Conservation (phyloP, 2,888 invertebrate genomes). For the Thelaira solivaga region DNA sequence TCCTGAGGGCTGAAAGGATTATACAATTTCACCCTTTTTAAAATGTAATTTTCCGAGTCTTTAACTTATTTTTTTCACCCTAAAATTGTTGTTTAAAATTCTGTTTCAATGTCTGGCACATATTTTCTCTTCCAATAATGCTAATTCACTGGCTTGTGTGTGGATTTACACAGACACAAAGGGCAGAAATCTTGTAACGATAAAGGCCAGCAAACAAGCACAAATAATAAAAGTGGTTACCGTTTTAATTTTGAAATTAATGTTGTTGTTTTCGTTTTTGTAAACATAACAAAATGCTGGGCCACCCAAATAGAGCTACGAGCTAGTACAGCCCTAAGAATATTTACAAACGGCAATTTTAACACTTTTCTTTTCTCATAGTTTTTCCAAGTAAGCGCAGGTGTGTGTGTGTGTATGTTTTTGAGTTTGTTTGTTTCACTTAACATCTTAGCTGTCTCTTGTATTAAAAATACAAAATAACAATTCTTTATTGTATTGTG, state of each 20-base stretch:
- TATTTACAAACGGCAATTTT: conserved; percentile 28
- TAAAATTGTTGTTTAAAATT: conserved; percentile 1
- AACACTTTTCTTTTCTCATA: conserved; percentile 57
- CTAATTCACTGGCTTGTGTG: conserved; percentile 30
- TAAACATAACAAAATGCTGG: conserved; percentile 11
- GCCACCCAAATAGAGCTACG: too few species aligned
- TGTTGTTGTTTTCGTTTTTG: conserved; percentile 23
- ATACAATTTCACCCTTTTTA: conserved; percentile 27
- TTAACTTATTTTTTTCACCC: conserved; percentile 38
- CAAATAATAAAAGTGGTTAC: neutral
- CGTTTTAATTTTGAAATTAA: conserved; percentile 23
- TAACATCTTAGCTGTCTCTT: conserved; percentile 1
- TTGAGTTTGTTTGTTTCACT: conserved; percentile 1
- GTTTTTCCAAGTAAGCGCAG: too few species aligned
- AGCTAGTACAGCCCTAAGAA: too few species aligned
- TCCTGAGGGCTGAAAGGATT: neutral
- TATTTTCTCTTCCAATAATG: conserved; percentile 2
- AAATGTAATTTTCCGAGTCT: conserved; percentile 38
- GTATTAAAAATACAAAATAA: neutral
- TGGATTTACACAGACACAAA: neutral
- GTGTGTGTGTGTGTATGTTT: neutral
- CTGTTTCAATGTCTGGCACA: conserved; percentile 1
- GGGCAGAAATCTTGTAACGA: neutral
- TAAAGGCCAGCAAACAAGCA: neutral
- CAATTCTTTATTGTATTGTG: conserved; percentile 48